These are phyloP conservation scores for Cynopterus brachyotis DNA, from an alignment of 2,113 vertebrate genomes.

Conservation along the genomic window DNA sequence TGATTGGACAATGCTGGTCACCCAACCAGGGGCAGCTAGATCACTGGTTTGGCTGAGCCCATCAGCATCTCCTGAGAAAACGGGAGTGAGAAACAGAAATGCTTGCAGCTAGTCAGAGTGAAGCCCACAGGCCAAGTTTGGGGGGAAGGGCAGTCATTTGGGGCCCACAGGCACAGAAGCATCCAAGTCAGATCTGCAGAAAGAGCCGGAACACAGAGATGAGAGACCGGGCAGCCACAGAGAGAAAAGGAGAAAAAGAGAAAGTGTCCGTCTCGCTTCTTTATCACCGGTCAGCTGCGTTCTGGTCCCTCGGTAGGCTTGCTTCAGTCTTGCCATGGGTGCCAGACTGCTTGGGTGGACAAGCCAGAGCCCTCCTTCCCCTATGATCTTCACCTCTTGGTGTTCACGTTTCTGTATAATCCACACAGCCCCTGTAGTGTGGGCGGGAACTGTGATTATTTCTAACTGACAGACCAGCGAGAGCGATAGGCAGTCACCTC, in stretches of 20 bases:
- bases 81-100: background rate
- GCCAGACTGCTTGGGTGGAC: background rate
- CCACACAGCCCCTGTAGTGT: background rate
- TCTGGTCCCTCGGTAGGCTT: rapidly evolving
- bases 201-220: background rate
- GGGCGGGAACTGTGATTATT: background rate
- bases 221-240: background rate
- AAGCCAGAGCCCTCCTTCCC: rapidly evolving
- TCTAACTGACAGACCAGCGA: background rate
- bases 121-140: background rate
- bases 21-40: background rate
- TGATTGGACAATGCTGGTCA: background rate
- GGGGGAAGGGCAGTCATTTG: background rate
- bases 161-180: background rate
- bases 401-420: background rate
- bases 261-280: background rate
- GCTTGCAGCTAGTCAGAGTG: background rate
- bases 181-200: background rate
- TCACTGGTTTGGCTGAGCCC: background rate
- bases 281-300: background rate
- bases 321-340: background rate
- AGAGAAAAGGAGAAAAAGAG: background rate
- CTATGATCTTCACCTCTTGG: background rate
- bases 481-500: background rate
- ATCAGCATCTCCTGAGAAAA: background rate